Evolutionary conservation across 2,797 vertebrate species (phyloP), one percentile per base, ranked within the genome.

Genomic region (Anabas testudineus): DNA sequence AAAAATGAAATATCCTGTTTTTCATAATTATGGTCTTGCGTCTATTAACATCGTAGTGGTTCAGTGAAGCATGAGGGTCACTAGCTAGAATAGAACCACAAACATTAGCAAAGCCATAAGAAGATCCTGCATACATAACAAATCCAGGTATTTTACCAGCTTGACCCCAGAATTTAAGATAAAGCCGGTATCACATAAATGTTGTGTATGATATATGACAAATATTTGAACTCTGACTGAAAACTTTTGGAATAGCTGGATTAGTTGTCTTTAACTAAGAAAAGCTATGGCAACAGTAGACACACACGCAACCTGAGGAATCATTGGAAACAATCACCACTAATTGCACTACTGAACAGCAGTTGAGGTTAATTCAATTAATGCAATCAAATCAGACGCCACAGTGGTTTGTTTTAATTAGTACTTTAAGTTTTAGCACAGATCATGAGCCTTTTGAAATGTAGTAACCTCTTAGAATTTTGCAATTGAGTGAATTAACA

Each of bases 281-380:
- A 53, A n/a, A 64, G 4, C 37, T 10, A 46, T 16, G 5, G 36
- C 7, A 45, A 55, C 7, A 51, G 53, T 24, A 22, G 8, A 34
- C 16, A 53, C 12, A 19, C 18, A 47, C 26, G 47, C 21, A 64
- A 21, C 70, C 74, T 77, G 74, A 71, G 74, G 12, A 61, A 65
- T 58, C 36, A 73, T 30, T 14, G 10, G 22, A 63, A 10, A 61
- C 18, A 51, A 32, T 49, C 26, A 49, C 30, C 2, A 8, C 21
- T 21, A 9, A 1, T 22, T 21, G 39, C 14, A 34, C 19, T 12
- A 19, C 4, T 43, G 9, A 34, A 42, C 28, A 43, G 62, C 4
- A 16, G 49, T 9, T 43, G n/a, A 34, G 49, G 15, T 58, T 32
- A 34, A 37, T 42, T 70, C 2, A 37, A 49, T 41, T 37, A 21